phyloP scores from a whole-genome alignment of 1,140 invertebrate genomes.

The Pogonus chalceus region DNA sequence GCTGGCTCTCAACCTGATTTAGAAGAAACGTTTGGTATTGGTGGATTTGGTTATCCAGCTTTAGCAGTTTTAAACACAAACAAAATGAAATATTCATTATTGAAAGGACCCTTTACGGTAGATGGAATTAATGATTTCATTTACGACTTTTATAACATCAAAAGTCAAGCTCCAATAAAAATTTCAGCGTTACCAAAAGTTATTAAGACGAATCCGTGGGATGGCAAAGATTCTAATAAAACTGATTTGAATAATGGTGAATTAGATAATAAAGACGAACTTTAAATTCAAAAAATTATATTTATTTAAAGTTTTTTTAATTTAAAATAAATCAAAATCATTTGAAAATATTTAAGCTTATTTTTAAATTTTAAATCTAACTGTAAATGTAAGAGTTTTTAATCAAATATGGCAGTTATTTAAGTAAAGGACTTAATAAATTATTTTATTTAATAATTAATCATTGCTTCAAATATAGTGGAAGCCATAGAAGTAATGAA shows the following conservation, averaged over 20 bases:
- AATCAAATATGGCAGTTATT: too few relatives aligned
- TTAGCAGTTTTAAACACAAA: conserved; percentile 93
- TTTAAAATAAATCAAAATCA: too few relatives aligned
- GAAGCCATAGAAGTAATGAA: too few relatives aligned
- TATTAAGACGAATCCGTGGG: conserved; percentile 70
- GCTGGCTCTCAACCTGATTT: conserved; percentile 75
- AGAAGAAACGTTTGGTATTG: conserved; percentile 87
- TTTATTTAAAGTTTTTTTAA: too few relatives aligned
- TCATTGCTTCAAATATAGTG: too few relatives aligned
- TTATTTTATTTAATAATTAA: too few relatives aligned
- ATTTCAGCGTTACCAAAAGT: conserved; percentile 77
- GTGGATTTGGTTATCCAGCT: conserved; percentile 84
- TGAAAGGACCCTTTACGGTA: conserved; percentile 89
- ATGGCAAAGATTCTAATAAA: conserved; percentile 95
- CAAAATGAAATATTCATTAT: conserved; percentile 92
- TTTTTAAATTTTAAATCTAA: too few relatives aligned
- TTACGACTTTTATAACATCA: conserved; percentile 91
- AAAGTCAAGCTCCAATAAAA: conserved; percentile 81
- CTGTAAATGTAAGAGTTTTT: too few relatives aligned
- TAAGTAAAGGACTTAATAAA: too few relatives aligned
- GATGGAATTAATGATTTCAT: conserved; percentile 85
- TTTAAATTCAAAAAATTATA: too few relatives aligned
- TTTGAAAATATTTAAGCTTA: too few relatives aligned
- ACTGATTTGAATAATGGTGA: conserved; percentile 87
- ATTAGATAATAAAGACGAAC: conserved; percentile 75